These are phyloP conservation scores for Pocillopora damicornis DNA, from an alignment of 64 coral and sea anemone species.

Conservation along the genomic window DNA sequence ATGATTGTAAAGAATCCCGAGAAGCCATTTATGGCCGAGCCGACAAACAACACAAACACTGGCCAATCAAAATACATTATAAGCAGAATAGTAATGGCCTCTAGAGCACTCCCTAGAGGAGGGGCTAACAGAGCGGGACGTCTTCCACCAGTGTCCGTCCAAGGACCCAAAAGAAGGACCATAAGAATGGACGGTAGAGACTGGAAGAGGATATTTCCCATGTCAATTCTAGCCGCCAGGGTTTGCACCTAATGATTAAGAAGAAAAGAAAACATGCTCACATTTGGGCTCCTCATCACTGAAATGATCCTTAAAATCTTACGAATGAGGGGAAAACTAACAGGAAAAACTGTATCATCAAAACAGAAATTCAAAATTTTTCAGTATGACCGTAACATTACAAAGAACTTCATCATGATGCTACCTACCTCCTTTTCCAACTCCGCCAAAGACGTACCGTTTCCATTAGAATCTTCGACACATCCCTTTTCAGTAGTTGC, in stretches of 20 bases:
- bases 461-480: conserved; percentile 12
- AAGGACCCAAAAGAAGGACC: conserved; percentile 75
- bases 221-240: conserved; percentile 56
- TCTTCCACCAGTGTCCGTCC: conserved; percentile 94
- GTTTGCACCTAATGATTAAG: conserved; percentile 55
- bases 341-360: too few species aligned
- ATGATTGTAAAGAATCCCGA: conserved; percentile 78
- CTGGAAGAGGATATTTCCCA: conserved; percentile 61
- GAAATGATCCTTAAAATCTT: too few species aligned
- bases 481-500: conserved; percentile 41
- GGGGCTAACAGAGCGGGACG: conserved; percentile 60
- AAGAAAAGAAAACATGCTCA: neutral
- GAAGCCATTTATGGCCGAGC: conserved; percentile 74
- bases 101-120: conserved; percentile 70
- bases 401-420: neutral
- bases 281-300: too few species aligned
- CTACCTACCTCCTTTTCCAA: conserved; percentile 59
- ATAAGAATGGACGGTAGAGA: conserved; percentile 75
- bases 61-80: conserved; percentile 82
- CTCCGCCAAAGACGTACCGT: conserved; percentile 30
- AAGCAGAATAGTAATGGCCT: conserved; percentile 59
- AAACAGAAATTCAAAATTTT: too few species aligned
- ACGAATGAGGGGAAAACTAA: too few species aligned
- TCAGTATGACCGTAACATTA: too few species aligned
- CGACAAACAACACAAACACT: conserved; percentile 78